Evolutionary conservation across 2,113 vertebrate species (phyloP).

Genomic region (Psephotus haematonotus): DNA sequence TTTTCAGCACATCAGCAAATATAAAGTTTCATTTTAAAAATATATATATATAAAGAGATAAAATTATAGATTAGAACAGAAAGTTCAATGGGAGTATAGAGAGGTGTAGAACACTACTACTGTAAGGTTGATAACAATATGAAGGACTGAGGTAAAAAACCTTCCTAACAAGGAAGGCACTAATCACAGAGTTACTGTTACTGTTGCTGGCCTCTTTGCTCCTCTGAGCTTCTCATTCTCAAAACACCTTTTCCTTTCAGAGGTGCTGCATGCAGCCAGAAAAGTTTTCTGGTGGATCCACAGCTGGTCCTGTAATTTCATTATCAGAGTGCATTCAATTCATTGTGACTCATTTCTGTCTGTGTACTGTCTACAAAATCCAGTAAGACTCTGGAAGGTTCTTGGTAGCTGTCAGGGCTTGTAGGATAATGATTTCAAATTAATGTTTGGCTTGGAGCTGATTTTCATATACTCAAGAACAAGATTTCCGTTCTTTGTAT

Average conservation of each 20-base stretch:
- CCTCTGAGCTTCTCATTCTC: neutral
- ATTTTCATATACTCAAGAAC: neutral
- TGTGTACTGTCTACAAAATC: neutral
- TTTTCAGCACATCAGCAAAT: neutral
- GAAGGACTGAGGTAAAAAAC: neutral
- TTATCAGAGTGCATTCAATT: neutral
- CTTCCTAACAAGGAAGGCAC: neutral
- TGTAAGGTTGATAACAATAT: neutral
- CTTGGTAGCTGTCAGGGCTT: neutral
- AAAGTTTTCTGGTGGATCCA: neutral
- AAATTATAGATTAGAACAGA: neutral
- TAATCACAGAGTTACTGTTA: neutral
- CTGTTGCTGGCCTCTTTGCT: neutral
- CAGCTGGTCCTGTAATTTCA: neutral
- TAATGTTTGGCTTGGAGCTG: neutral
- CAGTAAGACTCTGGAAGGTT: neutral
- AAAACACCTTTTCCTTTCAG: neutral
- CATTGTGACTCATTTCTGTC: neutral
- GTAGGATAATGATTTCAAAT: neutral
- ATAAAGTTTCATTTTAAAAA: neutral
- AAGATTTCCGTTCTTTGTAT: neutral
- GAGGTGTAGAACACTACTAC: neutral
- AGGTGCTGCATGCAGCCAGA: neutral
- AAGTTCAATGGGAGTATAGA: neutral
- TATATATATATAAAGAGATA: neutral